phyloP scores from a whole-genome alignment of 1,140 invertebrate genomes.

The Caenorhabditis tropicalis region DNA sequence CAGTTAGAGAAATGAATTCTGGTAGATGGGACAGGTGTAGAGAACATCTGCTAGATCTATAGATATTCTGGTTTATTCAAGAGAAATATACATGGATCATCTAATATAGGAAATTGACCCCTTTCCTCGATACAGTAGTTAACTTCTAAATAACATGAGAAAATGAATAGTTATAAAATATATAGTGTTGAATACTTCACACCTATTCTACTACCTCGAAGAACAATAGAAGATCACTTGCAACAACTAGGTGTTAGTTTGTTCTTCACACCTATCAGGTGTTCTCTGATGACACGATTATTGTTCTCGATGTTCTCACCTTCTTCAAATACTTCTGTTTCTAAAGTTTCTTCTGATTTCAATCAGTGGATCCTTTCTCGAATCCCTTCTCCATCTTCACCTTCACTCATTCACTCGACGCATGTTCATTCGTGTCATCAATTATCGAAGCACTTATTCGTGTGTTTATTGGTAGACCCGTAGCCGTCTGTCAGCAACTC shows the following conservation, averaged over 20 bases:
- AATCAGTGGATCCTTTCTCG: background rate
- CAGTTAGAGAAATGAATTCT: no score
- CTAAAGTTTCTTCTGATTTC: no score
- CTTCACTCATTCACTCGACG: background rate
- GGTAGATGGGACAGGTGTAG: no score
- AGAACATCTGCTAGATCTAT: no score
- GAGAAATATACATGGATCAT: no score
- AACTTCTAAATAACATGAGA: background rate
- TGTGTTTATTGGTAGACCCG: conserved; percentile 30
- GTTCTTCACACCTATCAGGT: conserved; percentile 14
- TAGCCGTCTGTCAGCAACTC: conserved; percentile 42
- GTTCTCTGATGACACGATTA: background rate
- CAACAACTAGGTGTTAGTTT: conserved; percentile 3
- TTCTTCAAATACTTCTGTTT: background rate
- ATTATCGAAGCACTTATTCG: conserved; percentile 42
- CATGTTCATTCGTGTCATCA: conserved; percentile 23
- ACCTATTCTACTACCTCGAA: background rate
- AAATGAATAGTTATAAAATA: background rate
- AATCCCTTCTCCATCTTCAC: background rate
- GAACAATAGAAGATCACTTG: background rate
- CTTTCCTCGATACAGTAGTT: background rate
- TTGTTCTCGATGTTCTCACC: background rate
- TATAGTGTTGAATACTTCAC: background rate
- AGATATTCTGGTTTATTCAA: no score
- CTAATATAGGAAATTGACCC: no score